Evolutionary conservation across 2,797 vertebrate genomes (phyloP).

Genomic region (Danio aesculapii): DNA sequence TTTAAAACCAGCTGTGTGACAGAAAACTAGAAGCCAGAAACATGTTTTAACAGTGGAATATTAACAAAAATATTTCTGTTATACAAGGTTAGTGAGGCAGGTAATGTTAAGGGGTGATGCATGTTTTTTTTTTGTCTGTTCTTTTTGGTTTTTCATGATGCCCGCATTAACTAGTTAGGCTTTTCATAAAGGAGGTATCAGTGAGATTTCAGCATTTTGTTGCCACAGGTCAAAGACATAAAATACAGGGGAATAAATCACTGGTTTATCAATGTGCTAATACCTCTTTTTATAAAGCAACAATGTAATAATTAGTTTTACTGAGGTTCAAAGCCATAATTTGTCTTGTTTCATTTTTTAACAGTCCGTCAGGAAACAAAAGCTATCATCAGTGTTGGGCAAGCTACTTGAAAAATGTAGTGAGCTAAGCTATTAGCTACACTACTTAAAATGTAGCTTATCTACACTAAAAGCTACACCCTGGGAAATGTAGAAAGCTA

Average conservation of each 20-base stretch:
- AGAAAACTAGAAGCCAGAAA: background rate
- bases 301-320: background rate
- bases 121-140: too few relatives aligned
- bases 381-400: too few relatives aligned
- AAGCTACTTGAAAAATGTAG: too few relatives aligned
- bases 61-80: background rate
- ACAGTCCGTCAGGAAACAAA: too few relatives aligned
- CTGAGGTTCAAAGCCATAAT: too few relatives aligned
- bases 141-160: background rate
- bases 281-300: background rate
- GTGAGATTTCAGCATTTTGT: background rate
- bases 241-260: background rate
- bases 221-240: background rate
- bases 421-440: too few relatives aligned
- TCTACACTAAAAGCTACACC: too few relatives aligned
- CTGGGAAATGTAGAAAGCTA: too few relatives aligned
- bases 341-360: too few relatives aligned
- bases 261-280: background rate
- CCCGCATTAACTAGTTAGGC: background rate
- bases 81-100: background rate
- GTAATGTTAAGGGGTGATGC: background rate
- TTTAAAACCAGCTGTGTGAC: constrained; percentile 9
- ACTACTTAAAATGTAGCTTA: too few relatives aligned
- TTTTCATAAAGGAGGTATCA: background rate
- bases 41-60: background rate